Percentiles rank a stretch among this genome's conserved stretches.
Evolutionary conservation across 2,113 vertebrate species (phyloP).

Genomic region (Capreolus pygargus): DNA sequence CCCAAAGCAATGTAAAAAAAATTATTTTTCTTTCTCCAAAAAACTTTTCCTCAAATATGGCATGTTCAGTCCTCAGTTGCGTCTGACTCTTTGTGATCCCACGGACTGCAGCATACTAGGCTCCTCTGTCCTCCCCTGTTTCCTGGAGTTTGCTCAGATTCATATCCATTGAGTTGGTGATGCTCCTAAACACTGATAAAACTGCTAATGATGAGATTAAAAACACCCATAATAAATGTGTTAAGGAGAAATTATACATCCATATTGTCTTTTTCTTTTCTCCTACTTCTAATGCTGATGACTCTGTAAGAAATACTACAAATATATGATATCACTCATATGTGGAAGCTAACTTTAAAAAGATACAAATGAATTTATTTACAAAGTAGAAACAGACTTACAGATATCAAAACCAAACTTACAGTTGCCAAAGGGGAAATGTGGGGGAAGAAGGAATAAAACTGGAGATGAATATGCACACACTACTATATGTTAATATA

Average conservation of each 20-base stretch:
- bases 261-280: not conserved
- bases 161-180: not conserved
- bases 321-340: not conserved
- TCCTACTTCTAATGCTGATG: not conserved
- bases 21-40: not conserved
- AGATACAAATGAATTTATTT: not conserved
- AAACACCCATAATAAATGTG: not conserved
- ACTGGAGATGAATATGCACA: not conserved
- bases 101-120: not conserved
- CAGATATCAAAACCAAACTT: not conserved
- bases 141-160: not conserved
- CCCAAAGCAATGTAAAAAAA: slow-evolving; percentile 1
- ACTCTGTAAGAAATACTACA: not conserved
- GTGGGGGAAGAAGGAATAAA: not conserved
- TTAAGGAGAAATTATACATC: not conserved
- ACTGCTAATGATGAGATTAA: not conserved
- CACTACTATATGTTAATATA: not conserved
- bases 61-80: not conserved
- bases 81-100: not conserved
- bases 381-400: not conserved
- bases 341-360: not conserved
- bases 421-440: not conserved
- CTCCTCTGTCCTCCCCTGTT: not conserved
- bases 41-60: not conserved
- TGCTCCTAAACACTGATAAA: not conserved